A percentile compares a stretch with the other conserved stretches of the same genome.
Conservation (phyloP, 2,888 invertebrate genomes). For the Tanaodytes sp. region DNA sequence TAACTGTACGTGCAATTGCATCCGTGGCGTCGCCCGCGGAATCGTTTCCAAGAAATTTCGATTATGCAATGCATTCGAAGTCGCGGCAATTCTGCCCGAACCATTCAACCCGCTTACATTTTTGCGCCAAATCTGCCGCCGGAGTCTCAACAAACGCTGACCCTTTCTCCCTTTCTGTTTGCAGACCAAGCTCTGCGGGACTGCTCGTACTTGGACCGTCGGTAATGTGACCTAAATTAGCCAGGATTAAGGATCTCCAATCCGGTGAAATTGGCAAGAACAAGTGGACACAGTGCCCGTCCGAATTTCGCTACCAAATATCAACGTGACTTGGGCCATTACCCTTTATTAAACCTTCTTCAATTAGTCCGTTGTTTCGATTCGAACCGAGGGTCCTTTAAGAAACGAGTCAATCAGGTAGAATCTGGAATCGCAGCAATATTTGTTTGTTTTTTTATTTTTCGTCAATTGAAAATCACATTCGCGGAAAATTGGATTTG, state of each 20-base stretch:
- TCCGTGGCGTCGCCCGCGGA: slow-evolving; percentile 29
- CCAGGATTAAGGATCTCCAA: slow-evolving; percentile 2
- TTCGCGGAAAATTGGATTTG: too few species aligned
- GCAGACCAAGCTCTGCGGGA: slow-evolving; percentile 7
- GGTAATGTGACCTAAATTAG: slow-evolving; percentile 15
- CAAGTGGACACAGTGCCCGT: slow-evolving; percentile 7
- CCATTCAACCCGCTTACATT: slow-evolving; percentile 2
- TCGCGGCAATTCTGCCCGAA: slow-evolving; percentile 12
- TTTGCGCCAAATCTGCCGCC: background rate
- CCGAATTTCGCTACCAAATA: slow-evolving; percentile 1
- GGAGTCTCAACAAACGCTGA: background rate
- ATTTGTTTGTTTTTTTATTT: too few species aligned
- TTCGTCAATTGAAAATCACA: too few species aligned
- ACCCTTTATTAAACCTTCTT: too few species aligned
- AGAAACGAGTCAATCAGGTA: too few species aligned
- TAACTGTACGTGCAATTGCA: slow-evolving; percentile 54
- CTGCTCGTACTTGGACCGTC: background rate
- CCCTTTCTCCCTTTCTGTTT: slow-evolving; percentile 1
- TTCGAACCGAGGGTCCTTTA: too few species aligned
- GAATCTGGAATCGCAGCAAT: too few species aligned
- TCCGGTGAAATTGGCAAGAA: slow-evolving; percentile 12
- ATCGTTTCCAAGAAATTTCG: slow-evolving; percentile 44
- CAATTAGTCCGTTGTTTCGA: too few species aligned
- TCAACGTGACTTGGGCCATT: too few species aligned
- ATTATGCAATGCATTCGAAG: slow-evolving; percentile 33